Evolutionary conservation across 2,797 vertebrate species (phyloP), one percentile per base, ranked within the genome.

Genomic region (Melanotaenia maccullochi): DNA sequence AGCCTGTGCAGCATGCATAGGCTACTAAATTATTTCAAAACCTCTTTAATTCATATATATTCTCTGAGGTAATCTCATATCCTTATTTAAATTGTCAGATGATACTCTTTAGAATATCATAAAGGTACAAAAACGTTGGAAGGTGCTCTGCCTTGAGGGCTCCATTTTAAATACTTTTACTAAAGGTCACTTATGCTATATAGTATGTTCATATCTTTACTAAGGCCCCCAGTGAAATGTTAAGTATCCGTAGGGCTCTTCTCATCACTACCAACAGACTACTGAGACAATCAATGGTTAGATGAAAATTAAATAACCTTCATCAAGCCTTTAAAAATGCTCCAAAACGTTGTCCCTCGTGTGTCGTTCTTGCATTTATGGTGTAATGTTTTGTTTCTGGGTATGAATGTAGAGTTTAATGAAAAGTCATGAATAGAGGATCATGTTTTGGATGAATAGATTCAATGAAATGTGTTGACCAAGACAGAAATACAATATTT

Each of bases 231-330:
- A 25, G 3, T 49, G 16, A 60, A 36, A 60, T 38, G 18, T 52
- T 42, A 47, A 5, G 11, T 64, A n/a, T 47, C 22, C 35, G 24
- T 20, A 20, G 24, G 65, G 38, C 32, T 35, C 38, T 47, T 35
- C 22, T 59, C 32, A 25, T 64, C 0, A n/a, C 24, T 70, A 32
- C 54, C 38, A 35, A 20, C 13, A n/a, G 47, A 63, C 3, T 3
- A 28, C 40, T 75, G 36, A 59, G 60, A 57, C 9, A 22, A 38
- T 7, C 49, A 56, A 56, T 22, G n/a, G 42, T 74, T 51, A 32
- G 4, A 11, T 40, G 14, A 32, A 22, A 52, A 54, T 56, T 11
- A 30, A 72, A 38, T 24, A 36, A 59, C 30, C 18, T 55, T 28
- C 4, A 36, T 22, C 36, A 30, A 63, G 9, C 42, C 13, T 44